phyloP scores from a whole-genome alignment of 1,140 invertebrate species.

The Nomia melanderi region DNA sequence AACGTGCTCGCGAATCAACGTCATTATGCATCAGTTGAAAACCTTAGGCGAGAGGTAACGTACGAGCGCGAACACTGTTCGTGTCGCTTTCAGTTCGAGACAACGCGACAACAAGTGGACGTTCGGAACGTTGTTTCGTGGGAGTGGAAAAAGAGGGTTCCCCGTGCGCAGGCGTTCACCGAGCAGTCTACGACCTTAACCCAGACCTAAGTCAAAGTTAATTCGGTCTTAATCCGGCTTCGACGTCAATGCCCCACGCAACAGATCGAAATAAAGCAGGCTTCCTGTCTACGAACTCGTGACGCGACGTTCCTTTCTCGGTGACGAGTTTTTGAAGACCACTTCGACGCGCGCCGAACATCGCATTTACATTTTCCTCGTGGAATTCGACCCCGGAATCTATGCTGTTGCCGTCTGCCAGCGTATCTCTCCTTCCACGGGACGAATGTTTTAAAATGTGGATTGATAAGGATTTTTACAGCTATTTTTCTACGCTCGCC shows the following conservation, averaged over 20 bases:
- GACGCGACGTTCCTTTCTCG: neutral
- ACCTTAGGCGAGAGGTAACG: neutral
- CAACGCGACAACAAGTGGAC: neutral
- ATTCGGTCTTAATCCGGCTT: conserved; percentile 30
- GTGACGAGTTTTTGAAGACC: neutral
- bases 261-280: neutral
- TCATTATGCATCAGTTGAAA: no score
- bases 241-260: conserved; percentile 12
- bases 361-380: no score
- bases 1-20: no score
- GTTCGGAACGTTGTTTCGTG: neutral
- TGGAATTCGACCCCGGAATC: no score
- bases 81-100: neutral
- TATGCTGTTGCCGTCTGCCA: no score
- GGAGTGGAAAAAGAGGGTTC: neutral
- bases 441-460: no score
- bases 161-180: conserved; percentile 4
- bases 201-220: conserved; percentile 45
- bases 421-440: no score
- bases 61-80: neutral
- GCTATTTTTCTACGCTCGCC: no score
- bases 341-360: neutral
- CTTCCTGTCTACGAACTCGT: no score
- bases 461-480: no score
- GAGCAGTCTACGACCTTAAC: conserved; percentile 30